Evolutionary conservation across 2,113 vertebrate genomes (phyloP).

Genomic region (Steatornis caripensis): DNA sequence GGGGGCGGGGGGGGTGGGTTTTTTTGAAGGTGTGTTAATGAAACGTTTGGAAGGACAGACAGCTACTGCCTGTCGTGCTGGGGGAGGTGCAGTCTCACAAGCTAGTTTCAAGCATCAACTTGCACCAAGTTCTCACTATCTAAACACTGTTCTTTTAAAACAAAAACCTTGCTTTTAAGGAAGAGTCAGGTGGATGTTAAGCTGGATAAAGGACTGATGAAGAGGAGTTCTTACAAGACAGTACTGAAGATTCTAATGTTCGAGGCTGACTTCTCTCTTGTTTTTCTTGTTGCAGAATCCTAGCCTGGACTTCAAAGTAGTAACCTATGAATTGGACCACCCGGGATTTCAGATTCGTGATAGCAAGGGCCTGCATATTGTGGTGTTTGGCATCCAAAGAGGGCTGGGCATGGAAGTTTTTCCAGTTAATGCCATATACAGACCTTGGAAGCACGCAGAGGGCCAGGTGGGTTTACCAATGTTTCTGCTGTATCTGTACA

Average conservation of each 20-base stretch:
- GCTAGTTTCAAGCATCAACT: neutral
- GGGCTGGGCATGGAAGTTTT: constrained; percentile 95
- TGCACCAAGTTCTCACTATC: neutral
- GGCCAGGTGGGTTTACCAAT: constrained; percentile 82
- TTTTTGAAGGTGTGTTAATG: neutral
- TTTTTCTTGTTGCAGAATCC: constrained; percentile 83
- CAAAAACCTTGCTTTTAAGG: neutral
- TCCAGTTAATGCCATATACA: constrained; percentile 95
- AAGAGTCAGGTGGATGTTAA: neutral
- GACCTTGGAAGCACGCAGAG: constrained; percentile 97
- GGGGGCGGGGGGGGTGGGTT: neutral
- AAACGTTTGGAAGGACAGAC: neutral
- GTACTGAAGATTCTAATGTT: neutral
- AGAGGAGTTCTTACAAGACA: neutral
- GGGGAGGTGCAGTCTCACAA: neutral
- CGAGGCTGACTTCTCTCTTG: neutral
- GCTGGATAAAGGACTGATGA: neutral
- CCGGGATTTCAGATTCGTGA: constrained; percentile 94
- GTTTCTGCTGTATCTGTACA: neutral
- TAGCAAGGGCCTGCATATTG: constrained; percentile 94
- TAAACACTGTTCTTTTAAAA: neutral
- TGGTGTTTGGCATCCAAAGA: constrained; percentile 95
- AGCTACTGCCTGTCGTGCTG: neutral
- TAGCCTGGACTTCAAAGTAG: constrained; percentile 96
- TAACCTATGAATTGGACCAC: constrained; percentile 96